Base-by-base conservation (phyloP, 2,113 vertebrate species). In the Bufo gargarizans region DNA sequence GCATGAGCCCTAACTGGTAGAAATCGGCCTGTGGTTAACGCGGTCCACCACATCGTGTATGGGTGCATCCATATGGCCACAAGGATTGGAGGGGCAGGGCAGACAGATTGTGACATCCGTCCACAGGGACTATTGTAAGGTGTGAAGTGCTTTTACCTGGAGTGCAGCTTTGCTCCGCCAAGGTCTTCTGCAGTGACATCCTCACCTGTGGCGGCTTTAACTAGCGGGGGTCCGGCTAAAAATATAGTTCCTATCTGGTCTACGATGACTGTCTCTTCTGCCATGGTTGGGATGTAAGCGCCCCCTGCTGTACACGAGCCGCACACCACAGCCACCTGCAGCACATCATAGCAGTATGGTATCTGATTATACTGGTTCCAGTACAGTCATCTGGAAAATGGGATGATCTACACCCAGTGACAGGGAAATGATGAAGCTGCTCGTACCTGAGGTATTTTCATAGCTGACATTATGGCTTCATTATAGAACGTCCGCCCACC, bases 181-280 rank as follows among this genome's bases (percentile, higher is more conserved):
- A 98, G 92, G 0, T 97, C 93, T 87, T 98, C 96, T 0, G 97
- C 93, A 12, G 94, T 92, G 47, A 96, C 95, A 0, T 95, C 91
- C 90, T 98, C 96, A 49, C 97, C 96, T 0, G 96, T 97, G 33
- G 97, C 96, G 78, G 96, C 96, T 92, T 96, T 97, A n/a, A 98
- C 96, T 17, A 98, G 94, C 0, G 97, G 95, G 0, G 97, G 96
- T 5, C 96, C 97, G 1, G 92, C 97, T n/a, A 98, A 93, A 91
- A 97, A 97, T 56, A 97, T 91, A 0, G 95, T 96, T n/a, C 96
- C 96, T 17, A 96, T 97, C n/a, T 90, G 90, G 79, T 97, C 95
- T 56, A 97, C 91, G 83, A 97, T 98, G 81, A 97, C 94, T 0
- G 93, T 5, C 89, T 97, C 97, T 71, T 97, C 96, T 0, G 96